Evolutionary conservation across 2,797 vertebrate genomes (phyloP).

Genomic region (Limnodromus scolopaceus): DNA sequence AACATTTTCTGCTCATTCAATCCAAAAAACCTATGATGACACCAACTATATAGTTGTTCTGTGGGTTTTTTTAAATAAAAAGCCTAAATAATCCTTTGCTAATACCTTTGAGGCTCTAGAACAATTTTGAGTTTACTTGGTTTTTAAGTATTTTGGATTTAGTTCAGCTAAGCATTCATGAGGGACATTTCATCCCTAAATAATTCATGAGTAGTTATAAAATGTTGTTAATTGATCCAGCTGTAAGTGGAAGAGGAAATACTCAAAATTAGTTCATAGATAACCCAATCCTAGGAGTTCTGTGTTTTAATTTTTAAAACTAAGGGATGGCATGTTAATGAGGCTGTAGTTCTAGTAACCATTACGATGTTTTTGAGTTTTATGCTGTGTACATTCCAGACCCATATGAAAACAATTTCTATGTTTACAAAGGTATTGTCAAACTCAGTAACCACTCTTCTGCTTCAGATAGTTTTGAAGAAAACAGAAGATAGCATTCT

Average conservation of each 20-base stretch:
- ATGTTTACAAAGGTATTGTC: background rate
- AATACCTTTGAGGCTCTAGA: background rate
- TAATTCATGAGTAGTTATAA: background rate
- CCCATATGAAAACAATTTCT: background rate
- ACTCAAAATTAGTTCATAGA: background rate
- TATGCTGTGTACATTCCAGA: background rate
- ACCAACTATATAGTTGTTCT: background rate
- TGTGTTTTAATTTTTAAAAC: background rate
- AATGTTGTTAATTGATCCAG: background rate
- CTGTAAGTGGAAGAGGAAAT: background rate
- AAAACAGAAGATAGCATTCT: background rate
- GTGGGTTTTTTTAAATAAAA: background rate
- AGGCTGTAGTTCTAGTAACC: background rate
- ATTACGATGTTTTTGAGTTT: background rate
- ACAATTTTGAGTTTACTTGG: background rate
- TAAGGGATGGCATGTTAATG: background rate
- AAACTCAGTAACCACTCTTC: background rate
- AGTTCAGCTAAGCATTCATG: background rate
- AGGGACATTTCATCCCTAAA: background rate
- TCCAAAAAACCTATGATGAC: background rate
- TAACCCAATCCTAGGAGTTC: background rate
- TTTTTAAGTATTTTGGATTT: background rate
- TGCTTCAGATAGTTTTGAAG: background rate
- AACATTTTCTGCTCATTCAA: background rate
- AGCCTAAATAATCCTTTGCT: background rate